phyloP scores from a whole-genome alignment of 2,888 invertebrate species.

The Apodemia duryi region DNA sequence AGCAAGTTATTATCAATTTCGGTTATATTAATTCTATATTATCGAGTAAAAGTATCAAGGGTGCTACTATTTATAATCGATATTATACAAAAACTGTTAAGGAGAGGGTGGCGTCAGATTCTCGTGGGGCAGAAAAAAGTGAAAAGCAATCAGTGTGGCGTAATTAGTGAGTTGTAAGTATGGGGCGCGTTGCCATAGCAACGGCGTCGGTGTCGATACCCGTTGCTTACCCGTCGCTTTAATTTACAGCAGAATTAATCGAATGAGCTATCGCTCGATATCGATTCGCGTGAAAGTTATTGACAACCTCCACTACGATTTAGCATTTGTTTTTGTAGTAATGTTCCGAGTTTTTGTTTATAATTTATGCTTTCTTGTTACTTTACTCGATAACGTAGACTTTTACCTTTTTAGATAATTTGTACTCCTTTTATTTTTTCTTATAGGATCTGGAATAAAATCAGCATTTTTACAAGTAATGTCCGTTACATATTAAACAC shows the following conservation, averaged over 20 bases:
- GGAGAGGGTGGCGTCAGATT: constrained; percentile 72
- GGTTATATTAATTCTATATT: not conserved
- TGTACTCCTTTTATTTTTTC: no score
- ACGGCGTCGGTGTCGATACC: constrained; percentile 70
- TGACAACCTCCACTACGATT: constrained; percentile 18
- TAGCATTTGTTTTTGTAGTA: constrained; percentile 8
- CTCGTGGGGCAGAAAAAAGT: constrained; percentile 75
- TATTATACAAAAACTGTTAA: constrained; percentile 33
- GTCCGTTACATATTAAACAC: no score
- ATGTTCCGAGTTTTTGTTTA: constrained; percentile 9
- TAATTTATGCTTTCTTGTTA: not conserved
- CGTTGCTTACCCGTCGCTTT: constrained; percentile 70
- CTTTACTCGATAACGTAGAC: not conserved
- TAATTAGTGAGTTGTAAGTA: constrained; percentile 78
- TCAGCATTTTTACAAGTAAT: no score
- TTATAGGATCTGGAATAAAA: no score
- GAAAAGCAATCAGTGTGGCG: constrained; percentile 79
- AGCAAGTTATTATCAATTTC: not conserved
- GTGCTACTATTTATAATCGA: constrained; percentile 36
- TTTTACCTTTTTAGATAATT: no score
- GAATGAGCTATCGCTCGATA: constrained; percentile 64
- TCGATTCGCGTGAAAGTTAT: constrained; percentile 53
- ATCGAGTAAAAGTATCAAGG: not conserved
- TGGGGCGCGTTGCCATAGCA: constrained; percentile 72
- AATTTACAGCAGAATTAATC: constrained; percentile 75